phyloP scores from a whole-genome alignment of 2,113 vertebrate species.

The Coregonus clupeaformis region DNA sequence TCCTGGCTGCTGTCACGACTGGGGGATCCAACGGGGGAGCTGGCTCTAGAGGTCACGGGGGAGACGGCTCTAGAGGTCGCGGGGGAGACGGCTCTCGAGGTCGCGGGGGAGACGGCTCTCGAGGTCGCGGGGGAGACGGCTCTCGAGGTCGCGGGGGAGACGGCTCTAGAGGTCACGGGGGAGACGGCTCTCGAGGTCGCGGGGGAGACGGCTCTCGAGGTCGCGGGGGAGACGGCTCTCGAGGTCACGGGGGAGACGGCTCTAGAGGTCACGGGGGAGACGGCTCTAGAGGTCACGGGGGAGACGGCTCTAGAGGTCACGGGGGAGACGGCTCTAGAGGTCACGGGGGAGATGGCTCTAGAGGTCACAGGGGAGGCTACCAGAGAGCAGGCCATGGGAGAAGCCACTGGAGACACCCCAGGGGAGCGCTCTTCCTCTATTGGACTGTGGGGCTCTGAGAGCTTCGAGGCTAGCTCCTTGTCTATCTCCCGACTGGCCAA shows the following conservation, averaged over 20 bases:
- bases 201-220: constrained; percentile 26
- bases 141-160: too few species aligned
- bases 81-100: too few species aligned
- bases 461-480: constrained; percentile 11
- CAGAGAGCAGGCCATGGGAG: neutral
- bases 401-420: constrained; percentile 18
- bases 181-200: too few species aligned
- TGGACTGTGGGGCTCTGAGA: constrained; percentile 69
- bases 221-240: constrained; percentile 52
- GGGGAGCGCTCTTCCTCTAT: constrained; percentile 53
- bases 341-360: neutral
- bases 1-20: constrained; percentile 41
- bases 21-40: constrained; percentile 54
- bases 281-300: too few species aligned
- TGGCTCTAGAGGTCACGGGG: too few species aligned
- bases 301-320: constrained; percentile 32
- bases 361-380: constrained; percentile 50
- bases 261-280: constrained; percentile 52
- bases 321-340: constrained; percentile 47
- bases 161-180: constrained; percentile 43
- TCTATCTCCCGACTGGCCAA: constrained; percentile 58
- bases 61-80: constrained; percentile 32
- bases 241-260: neutral
- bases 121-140: constrained; percentile 55
- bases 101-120: neutral